A percentile compares a stretch with the other conserved stretches of the same genome.
Evolutionary conservation across 2,113 vertebrate species (phyloP).

Genomic region (Brachypodius melanocephalos): DNA sequence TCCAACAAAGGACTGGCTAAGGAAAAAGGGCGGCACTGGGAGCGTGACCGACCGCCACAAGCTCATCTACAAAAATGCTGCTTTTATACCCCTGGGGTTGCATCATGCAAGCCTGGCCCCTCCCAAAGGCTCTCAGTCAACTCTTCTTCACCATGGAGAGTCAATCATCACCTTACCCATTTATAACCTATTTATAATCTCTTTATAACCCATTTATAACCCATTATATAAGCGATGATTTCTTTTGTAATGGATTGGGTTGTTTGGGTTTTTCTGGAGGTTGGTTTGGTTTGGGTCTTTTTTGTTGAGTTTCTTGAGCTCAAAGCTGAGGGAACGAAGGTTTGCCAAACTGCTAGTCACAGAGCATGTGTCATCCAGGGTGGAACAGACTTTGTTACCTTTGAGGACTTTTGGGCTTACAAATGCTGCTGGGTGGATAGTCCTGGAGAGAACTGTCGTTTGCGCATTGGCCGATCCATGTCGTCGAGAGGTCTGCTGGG

Average conservation of each 20-base stretch:
- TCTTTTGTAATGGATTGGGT: neutral
- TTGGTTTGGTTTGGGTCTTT: neutral
- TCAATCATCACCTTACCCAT: neutral
- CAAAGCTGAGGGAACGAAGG: conserved; percentile 39
- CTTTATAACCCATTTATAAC: too few relatives aligned
- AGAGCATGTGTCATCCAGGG: neutral
- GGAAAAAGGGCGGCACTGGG: neutral
- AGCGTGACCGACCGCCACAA: neutral
- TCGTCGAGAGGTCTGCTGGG: accelerated
- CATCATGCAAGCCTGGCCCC: neutral
- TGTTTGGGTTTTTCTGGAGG: accelerated
- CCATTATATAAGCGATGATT: neutral
- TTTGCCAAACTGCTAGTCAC: conserved; percentile 49
- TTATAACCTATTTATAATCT: neutral
- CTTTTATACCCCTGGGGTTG: neutral
- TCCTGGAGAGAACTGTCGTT: neutral
- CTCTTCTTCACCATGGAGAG: neutral
- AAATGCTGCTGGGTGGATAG: neutral
- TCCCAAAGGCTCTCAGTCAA: neutral
- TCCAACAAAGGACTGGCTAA: neutral
- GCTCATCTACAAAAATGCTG: neutral
- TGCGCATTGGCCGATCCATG: neutral
- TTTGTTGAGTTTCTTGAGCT: neutral
- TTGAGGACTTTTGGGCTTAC: neutral
- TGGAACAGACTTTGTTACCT: neutral